Conservation (phyloP, 2,888 invertebrate genomes). For the Ochropleura leucogaster region DNA sequence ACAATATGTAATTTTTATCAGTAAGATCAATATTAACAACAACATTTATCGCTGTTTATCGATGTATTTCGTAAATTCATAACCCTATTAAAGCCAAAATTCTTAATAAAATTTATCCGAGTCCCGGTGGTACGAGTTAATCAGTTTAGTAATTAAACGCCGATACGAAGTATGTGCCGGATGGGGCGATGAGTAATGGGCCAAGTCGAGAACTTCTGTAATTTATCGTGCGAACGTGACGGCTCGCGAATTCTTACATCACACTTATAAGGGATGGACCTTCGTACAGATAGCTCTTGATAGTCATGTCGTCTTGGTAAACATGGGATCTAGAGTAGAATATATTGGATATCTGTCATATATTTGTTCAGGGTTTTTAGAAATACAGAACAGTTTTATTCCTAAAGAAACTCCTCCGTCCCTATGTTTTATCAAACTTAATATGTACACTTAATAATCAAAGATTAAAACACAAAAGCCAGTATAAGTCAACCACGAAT, state of each 20-base stretch:
- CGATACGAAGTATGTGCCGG: conserved; percentile 67
- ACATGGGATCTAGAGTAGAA: conserved; percentile 35
- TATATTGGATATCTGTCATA: conserved; percentile 6
- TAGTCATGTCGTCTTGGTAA: conserved; percentile 55
- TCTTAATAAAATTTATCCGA: conserved; percentile 55
- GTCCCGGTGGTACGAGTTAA: conserved; percentile 55
- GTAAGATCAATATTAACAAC: neutral
- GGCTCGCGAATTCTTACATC: conserved; percentile 64
- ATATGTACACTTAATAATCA: too few species aligned
- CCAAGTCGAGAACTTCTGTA: conserved; percentile 67
- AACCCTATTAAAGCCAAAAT: conserved; percentile 21
- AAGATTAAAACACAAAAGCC: neutral
- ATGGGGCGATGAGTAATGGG: conserved; percentile 69
- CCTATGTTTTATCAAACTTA: neutral
- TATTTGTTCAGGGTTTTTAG: neutral
- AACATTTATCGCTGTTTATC: conserved; percentile 4
- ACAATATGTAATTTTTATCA: too few species aligned
- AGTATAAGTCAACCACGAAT: neutral
- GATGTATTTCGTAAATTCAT: neutral
- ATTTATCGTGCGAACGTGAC: conserved; percentile 71
- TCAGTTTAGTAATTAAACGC: conserved; percentile 66
- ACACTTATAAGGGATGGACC: conserved; percentile 50
- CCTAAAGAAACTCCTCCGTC: too few species aligned
- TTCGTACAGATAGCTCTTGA: conserved; percentile 48
- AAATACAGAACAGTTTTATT: neutral